phyloP scores from a whole-genome alignment of 2,797 vertebrate species.

The Potorous gilbertii region DNA sequence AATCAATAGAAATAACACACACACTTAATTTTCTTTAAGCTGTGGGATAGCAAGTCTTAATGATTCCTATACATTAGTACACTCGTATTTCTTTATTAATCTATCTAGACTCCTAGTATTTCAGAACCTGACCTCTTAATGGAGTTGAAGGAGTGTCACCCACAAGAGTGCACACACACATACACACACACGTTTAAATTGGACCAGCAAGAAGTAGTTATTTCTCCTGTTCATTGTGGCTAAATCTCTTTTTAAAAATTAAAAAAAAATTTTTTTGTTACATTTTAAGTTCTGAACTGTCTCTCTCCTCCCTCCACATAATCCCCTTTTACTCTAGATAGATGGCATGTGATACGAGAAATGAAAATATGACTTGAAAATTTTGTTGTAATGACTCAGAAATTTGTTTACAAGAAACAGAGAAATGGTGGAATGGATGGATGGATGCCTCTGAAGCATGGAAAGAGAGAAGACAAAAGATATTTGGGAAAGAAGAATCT shows the following conservation, averaged over 20 bases:
- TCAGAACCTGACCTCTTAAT: neutral
- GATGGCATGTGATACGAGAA: neutral
- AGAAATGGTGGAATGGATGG: neutral
- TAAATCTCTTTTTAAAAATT: neutral
- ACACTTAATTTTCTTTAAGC: neutral
- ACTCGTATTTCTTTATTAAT: neutral
- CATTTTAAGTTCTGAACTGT: neutral
- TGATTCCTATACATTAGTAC: neutral
- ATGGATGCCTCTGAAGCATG: neutral
- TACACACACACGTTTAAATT: neutral
- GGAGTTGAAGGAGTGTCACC: neutral
- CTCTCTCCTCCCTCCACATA: neutral
- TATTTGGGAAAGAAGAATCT: neutral
- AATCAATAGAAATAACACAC: neutral
- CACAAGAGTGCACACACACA: too few relatives aligned
- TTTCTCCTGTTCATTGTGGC: neutral
- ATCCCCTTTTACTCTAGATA: neutral
- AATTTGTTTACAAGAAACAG: neutral
- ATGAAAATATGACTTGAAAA: neutral
- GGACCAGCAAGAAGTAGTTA: neutral
- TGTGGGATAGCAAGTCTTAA: neutral
- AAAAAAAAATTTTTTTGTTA: neutral
- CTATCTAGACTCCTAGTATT: neutral
- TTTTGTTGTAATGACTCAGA: neutral
- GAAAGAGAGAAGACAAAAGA: neutral